Conservation (phyloP, 2,797 vertebrate species). For the Sebastes oblongus region DNA sequence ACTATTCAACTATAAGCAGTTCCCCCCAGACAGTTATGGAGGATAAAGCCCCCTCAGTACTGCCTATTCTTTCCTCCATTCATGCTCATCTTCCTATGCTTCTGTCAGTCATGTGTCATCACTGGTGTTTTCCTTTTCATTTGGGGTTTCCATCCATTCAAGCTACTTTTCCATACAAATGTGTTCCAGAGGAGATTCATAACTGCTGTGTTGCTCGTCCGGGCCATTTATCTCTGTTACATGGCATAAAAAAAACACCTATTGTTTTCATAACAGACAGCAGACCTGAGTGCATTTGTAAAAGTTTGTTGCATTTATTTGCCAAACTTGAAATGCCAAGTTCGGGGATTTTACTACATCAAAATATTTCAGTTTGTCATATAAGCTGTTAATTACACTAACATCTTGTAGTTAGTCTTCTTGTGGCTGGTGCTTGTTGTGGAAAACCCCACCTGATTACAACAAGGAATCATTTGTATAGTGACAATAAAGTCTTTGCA, state of each 20-base stretch:
- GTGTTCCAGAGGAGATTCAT: constrained; percentile 59
- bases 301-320: constrained; percentile 3
- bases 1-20: constrained; percentile 12
- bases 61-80: constrained; percentile 44
- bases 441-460: background rate
- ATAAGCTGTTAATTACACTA: background rate
- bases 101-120: constrained; percentile 45
- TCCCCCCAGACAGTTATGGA: background rate
- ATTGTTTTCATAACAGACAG: constrained; percentile 16
- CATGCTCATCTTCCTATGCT: constrained; percentile 48
- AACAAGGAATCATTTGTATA: background rate
- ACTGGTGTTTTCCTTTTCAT: constrained; percentile 50
- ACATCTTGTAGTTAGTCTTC: background rate
- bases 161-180: constrained; percentile 82
- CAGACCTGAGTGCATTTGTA: constrained; percentile 2
- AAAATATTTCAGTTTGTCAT: background rate
- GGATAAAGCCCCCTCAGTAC: background rate
- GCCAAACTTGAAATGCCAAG: background rate
- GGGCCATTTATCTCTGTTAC: constrained; percentile 49
- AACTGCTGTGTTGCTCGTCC: constrained; percentile 35
- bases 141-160: constrained; percentile 56
- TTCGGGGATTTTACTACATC: background rate
- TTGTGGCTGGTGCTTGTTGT: background rate
- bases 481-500: background rate
- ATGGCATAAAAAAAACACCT: constrained; percentile 16